Base-by-base conservation (phyloP, 2,888 invertebrate genomes). In the Tholera decimalis region DNA sequence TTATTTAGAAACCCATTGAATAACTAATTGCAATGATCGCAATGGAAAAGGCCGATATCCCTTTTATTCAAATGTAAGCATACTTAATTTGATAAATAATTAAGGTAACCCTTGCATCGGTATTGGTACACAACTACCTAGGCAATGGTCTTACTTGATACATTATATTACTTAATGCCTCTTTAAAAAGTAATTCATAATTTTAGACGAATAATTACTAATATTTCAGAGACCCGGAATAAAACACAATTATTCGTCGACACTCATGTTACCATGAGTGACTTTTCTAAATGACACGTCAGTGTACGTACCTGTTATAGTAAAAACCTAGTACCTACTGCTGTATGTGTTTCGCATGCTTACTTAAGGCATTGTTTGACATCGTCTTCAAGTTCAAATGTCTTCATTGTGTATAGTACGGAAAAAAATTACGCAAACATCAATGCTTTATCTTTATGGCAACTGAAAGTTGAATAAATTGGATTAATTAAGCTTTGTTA, bases 331-430 rank as follows among this genome's bases (percentile, higher is more conserved):
- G 44, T 57, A 84, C 72, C 67, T 82, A 78, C 70, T 68, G 77
- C 80, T 82, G 81, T 80, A 77, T 74, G 13, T 2, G 13, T 72
- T 79, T 80, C 82, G 35, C 82, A 80, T 80, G 82, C 66, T 67
- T 70, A 62, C 64, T 28, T 33, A 28, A 44, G n/a, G 39, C 59
- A 80, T 82, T 80, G 79, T 80, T 79, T 46, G 3, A 11, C 46
- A 22, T 30, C 56, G 33, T 33, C 51, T 59, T 49, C 76, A 82
- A 82, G 79, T 79, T 79, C 72, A 79, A 79, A 73, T 72, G 68
- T 72, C 70, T 81, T 73, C 61, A 80, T 78, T 78, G 65, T 82
- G 59, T 70, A 53, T 35, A 13, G 15, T 46, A 68, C 37, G 63
- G 54, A 79, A 79, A 68, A 61, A 69, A 75, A 57, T 24, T 58